Conservation (phyloP, 1,140 invertebrate genomes). For the Drosophila miranda region DNA sequence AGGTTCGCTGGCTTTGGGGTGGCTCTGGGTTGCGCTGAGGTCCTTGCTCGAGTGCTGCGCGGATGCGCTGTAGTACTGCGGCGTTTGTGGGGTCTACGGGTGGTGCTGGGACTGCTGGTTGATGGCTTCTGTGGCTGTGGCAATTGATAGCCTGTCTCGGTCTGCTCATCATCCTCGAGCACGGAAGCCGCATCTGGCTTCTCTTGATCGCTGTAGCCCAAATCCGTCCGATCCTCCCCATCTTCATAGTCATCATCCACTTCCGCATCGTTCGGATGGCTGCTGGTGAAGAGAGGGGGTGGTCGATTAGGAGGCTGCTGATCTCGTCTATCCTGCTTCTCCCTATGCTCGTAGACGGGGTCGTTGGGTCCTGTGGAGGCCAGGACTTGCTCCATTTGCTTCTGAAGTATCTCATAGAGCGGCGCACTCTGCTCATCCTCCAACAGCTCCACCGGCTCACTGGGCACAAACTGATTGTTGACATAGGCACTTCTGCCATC, state of each 20-base stretch:
- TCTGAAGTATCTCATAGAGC: slow-evolving; percentile 72
- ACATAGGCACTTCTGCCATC: slow-evolving; percentile 74
- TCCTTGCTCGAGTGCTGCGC: slow-evolving; percentile 27
- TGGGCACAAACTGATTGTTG: slow-evolving; percentile 75
- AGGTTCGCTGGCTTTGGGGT: slow-evolving; percentile 37
- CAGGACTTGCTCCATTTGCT: slow-evolving; percentile 77
- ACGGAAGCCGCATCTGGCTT: slow-evolving; percentile 49
- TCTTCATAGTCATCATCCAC: slow-evolving; percentile 64
- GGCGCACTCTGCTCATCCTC: slow-evolving; percentile 64
- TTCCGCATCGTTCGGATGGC: slow-evolving; percentile 25
- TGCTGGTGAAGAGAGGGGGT: slow-evolving; percentile 43
- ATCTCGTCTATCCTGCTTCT: slow-evolving; percentile 39
- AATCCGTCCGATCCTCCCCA: slow-evolving; percentile 40
- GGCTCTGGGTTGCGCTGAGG: slow-evolving; percentile 45
- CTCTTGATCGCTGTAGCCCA: slow-evolving; percentile 35
- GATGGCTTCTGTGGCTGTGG: slow-evolving; percentile 10
- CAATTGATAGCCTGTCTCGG: slow-evolving; percentile 32
- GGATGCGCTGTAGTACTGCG: slow-evolving; percentile 36
- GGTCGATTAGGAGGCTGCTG: slow-evolving; percentile 56
- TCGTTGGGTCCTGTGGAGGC: slow-evolving; percentile 56
- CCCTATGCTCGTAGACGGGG: slow-evolving; percentile 55
- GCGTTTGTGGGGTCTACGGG: slow-evolving; percentile 16
- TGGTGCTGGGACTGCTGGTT: slow-evolving; percentile 1
- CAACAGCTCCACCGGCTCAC: slow-evolving; percentile 44
- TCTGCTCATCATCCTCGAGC: slow-evolving; percentile 38